Percentiles rank a stretch among this genome's conserved stretches.
These are phyloP conservation scores for Indri indri DNA, from an alignment of 2,113 vertebrate species.

Conservation along the genomic window DNA sequence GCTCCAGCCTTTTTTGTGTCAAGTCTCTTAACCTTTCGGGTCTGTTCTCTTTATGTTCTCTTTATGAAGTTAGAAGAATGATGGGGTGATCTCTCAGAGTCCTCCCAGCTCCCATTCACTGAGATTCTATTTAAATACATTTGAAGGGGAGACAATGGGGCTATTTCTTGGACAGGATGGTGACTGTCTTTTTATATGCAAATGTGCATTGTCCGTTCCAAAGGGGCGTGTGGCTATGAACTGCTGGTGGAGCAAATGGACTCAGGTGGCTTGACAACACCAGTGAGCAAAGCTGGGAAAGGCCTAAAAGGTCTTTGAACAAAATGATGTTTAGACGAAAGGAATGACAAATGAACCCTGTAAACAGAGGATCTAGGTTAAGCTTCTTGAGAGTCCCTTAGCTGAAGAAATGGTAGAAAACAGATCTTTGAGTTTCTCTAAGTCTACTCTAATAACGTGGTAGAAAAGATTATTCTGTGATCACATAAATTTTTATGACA, in stretches of 20 bases:
- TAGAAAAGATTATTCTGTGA: neutral
- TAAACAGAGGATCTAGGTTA: neutral
- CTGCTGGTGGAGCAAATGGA: neutral
- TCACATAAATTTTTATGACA: conserved; percentile 1
- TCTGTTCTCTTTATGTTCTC: neutral
- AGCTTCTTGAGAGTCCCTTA: neutral
- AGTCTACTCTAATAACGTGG: neutral
- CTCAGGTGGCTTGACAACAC: neutral
- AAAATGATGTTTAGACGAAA: neutral
- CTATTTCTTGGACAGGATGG: neutral
- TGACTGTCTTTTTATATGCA: conserved; percentile 45
- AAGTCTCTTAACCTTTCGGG: neutral
- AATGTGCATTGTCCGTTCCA: neutral
- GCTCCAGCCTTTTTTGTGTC: neutral
- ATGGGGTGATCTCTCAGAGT: neutral
- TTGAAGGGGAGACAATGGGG: neutral
- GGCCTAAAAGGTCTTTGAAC: neutral
- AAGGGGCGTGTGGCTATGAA: neutral
- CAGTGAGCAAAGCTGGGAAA: neutral
- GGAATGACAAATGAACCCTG: neutral
- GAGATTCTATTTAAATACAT: neutral
- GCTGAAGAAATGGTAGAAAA: neutral
- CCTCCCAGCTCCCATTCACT: neutral
- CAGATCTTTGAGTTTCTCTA: neutral
- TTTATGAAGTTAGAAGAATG: conserved; percentile 39